A percentile compares a stretch with the other conserved stretches of the same genome.
Evolutionary conservation across 2,888 invertebrate genomes (phyloP).

Genomic region (Zygogramma bicolorata): DNA sequence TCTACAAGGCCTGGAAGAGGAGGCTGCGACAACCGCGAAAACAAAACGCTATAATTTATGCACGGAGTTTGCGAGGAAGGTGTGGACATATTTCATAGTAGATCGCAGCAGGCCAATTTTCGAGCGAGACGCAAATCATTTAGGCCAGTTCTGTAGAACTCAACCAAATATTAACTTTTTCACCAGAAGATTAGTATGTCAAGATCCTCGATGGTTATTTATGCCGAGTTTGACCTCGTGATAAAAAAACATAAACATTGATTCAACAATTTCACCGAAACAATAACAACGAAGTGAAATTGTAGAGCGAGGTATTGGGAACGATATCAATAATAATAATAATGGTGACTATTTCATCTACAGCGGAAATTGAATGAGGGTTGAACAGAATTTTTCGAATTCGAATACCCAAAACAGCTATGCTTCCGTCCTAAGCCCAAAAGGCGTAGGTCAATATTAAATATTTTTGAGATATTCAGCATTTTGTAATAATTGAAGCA

Average conservation of each 20-base stretch:
- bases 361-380: no score
- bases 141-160: background rate
- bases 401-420: no score
- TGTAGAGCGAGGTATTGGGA: no score
- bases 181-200: background rate
- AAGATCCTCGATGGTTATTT: background rate
- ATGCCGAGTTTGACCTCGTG: background rate
- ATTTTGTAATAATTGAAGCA: no score
- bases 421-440: no score
- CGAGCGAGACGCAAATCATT: background rate
- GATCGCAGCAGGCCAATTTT: background rate
- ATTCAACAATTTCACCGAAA: background rate
- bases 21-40: background rate
- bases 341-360: no score
- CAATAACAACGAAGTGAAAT: background rate
- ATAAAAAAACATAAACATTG: background rate
- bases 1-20: background rate
- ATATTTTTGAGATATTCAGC: no score
- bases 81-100: background rate
- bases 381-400: no score
- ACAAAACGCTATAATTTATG: background rate
- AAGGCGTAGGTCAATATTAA: no score
- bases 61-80: background rate
- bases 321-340: no score
- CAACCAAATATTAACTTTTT: background rate